Percentiles rank a stretch among this genome's conserved stretches.
phyloP scores from a whole-genome alignment of 2,113 vertebrate species.

The Sphyrna mokarran region DNA sequence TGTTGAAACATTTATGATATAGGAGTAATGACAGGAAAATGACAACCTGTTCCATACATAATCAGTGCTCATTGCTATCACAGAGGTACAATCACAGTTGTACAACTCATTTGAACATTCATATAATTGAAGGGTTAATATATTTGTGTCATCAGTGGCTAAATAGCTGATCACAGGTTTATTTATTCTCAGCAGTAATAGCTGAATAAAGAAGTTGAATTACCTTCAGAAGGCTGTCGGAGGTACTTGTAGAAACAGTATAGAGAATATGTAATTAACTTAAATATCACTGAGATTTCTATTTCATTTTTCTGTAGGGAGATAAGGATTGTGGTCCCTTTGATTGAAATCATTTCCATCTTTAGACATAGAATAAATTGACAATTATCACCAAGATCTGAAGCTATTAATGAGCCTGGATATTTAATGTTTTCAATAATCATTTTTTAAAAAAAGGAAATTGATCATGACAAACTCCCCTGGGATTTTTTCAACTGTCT shows the following conservation, averaged over 20 bases:
- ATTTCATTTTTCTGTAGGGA: background rate
- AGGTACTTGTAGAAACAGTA: background rate
- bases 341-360: background rate
- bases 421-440: background rate
- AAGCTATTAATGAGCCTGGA: background rate
- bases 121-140: background rate
- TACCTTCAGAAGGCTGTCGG: background rate
- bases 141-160: background rate
- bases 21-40: background rate
- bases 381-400: background rate
- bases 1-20: background rate
- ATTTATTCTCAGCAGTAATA: background rate
- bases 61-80: background rate
- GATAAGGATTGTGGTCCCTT: background rate
- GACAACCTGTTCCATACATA: background rate
- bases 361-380: background rate
- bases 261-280: background rate
- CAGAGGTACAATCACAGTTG: too few relatives aligned
- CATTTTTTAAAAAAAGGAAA: background rate
- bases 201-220: background rate
- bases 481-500: background rate
- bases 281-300: background rate
- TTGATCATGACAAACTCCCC: background rate
- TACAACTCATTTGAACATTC: background rate
- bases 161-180: background rate